These are phyloP conservation scores for Porites australiensis DNA, from an alignment of 64 coral and sea anemone genomes.

Conservation along the genomic window DNA sequence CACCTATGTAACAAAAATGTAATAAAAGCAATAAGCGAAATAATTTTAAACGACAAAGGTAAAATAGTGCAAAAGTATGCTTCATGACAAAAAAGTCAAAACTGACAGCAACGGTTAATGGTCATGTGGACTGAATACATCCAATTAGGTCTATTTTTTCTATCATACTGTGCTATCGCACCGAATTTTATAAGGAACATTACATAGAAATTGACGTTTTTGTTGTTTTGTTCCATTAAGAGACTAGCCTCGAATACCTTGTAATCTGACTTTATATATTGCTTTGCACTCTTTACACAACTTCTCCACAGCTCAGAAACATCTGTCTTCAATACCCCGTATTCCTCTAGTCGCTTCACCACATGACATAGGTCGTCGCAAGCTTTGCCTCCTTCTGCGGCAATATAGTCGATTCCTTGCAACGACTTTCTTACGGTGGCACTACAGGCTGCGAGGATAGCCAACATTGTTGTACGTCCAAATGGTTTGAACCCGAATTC, in stretches of 20 bases:
- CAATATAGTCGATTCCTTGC: conserved; percentile 35
- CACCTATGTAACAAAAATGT: not conserved
- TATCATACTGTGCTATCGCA: not conserved
- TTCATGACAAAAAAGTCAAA: no score
- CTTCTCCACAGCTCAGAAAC: no score
- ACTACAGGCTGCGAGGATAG: conserved; percentile 16
- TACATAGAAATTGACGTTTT: no score
- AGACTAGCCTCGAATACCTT: conserved; percentile 11
- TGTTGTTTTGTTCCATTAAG: no score
- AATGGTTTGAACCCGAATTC: conserved; percentile 32
- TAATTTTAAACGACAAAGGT: no score
- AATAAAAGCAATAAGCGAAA: no score
- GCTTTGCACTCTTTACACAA: not conserved
- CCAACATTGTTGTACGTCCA: conserved; percentile 12
- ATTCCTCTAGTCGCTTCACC: not conserved
- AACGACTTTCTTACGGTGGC: conserved; percentile 52
- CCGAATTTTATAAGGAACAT: no score
- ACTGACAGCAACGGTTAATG: no score
- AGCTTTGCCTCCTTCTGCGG: conserved; percentile 29
- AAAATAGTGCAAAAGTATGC: no score
- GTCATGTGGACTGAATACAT: no score
- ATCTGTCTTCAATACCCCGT: no score
- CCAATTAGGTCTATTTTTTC: no score
- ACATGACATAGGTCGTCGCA: conserved; percentile 17
- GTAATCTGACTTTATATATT: conserved; percentile 51